These are phyloP conservation scores for Hydropsyche betteni DNA, from an alignment of 2,888 invertebrate species.

Conservation along the genomic window DNA sequence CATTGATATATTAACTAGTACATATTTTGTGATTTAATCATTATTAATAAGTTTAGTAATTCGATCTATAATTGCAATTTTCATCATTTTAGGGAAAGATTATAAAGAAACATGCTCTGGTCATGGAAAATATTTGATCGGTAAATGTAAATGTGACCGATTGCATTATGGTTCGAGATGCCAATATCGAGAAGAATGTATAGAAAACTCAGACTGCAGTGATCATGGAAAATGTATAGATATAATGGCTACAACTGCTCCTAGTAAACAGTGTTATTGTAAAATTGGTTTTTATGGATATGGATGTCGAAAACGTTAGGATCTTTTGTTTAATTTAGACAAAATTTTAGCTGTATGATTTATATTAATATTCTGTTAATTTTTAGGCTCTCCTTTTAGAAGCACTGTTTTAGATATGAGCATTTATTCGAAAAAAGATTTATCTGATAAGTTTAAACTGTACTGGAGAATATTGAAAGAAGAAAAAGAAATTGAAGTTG, in stretches of 20 bases:
- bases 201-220: constrained; percentile 85
- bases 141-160: constrained; percentile 82
- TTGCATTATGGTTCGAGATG: constrained; percentile 84
- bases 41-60: constrained; percentile 43
- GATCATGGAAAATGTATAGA: constrained; percentile 86
- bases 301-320: constrained; percentile 83
- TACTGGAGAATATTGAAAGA: constrained; percentile 88
- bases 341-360: constrained; percentile 30
- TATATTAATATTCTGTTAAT: constrained; percentile 21
- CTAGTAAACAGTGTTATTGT: constrained; percentile 88
- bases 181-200: constrained; percentile 90
- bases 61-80: constrained; percentile 7
- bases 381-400: constrained; percentile 78
- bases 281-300: constrained; percentile 88
- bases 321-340: constrained; percentile 6
- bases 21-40: constrained; percentile 53
- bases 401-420: constrained; percentile 76
- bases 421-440: constrained; percentile 73
- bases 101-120: constrained; percentile 87
- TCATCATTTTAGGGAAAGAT: constrained; percentile 67
- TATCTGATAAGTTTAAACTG: constrained; percentile 79
- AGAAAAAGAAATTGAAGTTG: constrained; percentile 85
- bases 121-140: constrained; percentile 81
- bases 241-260: constrained; percentile 80
- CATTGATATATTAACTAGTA: constrained; percentile 80